Percentiles rank a stretch among this genome's conserved stretches.
These are phyloP conservation scores for Hydrotaea cyrtoneurina DNA, from an alignment of 2,888 invertebrate genomes.

Conservation along the genomic window DNA sequence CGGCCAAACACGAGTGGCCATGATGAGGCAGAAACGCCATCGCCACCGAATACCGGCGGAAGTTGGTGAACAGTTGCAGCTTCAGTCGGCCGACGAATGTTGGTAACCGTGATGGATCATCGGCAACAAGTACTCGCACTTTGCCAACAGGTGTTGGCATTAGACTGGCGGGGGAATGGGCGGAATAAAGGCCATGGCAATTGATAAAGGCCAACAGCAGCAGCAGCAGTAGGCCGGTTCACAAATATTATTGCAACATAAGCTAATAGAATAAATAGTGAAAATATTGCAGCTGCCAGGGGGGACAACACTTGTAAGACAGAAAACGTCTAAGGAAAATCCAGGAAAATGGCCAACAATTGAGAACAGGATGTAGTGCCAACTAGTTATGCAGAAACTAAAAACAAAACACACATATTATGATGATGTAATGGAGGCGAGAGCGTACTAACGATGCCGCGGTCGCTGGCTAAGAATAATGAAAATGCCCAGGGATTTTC, in stretches of 20 bases:
- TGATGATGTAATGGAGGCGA: constrained; percentile 15
- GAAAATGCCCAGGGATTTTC: constrained; percentile 28
- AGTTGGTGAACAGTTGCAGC: background rate
- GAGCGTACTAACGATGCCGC: constrained; percentile 12
- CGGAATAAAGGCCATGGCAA: constrained; percentile 32
- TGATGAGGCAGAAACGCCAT: background rate
- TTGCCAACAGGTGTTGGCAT: constrained; percentile 14
- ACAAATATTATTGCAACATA: constrained; percentile 18
- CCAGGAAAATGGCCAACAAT: constrained; percentile 22
- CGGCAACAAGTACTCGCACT: background rate
- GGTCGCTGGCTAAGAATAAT: background rate
- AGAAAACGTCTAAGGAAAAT: background rate
- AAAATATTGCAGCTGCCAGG: background rate
- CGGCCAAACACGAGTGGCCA: constrained; percentile 19
- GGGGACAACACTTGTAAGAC: background rate
- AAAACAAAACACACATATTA: constrained; percentile 3
- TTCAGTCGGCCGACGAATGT: background rate
- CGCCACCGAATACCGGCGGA: background rate
- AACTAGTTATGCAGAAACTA: background rate
- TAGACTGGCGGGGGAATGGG: background rate
- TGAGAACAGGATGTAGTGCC: background rate
- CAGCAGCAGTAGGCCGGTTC: constrained; percentile 1
- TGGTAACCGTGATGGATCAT: constrained; percentile 1
- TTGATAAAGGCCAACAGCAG: constrained; percentile 15
- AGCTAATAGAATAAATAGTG: constrained; percentile 19